Conservation (phyloP, 2,888 invertebrate species). For the Euphydryas editha region DNA sequence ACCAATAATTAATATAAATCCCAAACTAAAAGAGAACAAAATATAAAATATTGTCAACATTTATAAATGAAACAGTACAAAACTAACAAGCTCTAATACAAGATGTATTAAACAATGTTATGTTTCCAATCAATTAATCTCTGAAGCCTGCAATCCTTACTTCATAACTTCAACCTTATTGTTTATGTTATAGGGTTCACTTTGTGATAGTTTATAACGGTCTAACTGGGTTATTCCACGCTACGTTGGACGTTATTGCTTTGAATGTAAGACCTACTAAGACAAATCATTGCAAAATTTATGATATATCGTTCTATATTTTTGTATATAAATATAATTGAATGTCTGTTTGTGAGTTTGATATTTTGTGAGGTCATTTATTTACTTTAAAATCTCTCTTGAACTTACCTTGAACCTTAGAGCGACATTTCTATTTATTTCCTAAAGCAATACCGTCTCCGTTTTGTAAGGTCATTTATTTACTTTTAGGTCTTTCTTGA, state of each 20-base stretch:
- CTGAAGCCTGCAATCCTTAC: background rate
- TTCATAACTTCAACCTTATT: background rate
- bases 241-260: conserved; percentile 8
- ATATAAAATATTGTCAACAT: background rate
- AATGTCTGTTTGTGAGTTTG: too few relatives aligned
- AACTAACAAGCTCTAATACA: conserved; percentile 13
- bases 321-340: background rate
- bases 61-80: background rate
- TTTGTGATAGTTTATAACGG: background rate
- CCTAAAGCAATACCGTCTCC: too few relatives aligned
- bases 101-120: conserved; percentile 14
- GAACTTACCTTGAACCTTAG: too few relatives aligned
- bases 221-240: conserved; percentile 15
- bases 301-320: conserved; percentile 8
- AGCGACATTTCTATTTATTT: too few relatives aligned
- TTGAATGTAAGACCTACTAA: background rate
- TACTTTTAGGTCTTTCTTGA: too few relatives aligned
- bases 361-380: too few relatives aligned
- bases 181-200: background rate
- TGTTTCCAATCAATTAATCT: conserved; percentile 21
- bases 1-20: too few relatives aligned
- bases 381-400: too few relatives aligned
- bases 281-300: conserved; percentile 8
- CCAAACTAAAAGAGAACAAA: background rate
- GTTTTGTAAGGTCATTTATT: too few relatives aligned